phyloP scores from a whole-genome alignment of 2,888 invertebrate species.

The Graphium colonna region DNA sequence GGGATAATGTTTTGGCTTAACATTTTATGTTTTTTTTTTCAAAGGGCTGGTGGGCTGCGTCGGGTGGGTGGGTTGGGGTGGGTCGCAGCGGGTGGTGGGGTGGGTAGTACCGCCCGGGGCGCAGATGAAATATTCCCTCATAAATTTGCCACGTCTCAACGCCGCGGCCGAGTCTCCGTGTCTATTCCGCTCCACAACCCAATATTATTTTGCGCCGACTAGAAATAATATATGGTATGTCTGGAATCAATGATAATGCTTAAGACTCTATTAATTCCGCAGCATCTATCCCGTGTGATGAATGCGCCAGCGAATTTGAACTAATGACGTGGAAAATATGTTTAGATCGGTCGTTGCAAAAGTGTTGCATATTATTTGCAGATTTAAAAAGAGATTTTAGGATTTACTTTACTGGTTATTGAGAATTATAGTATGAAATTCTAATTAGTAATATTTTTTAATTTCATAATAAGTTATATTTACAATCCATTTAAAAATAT shows the following conservation, averaged over 20 bases:
- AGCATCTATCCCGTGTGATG: conserved; percentile 4
- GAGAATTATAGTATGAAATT: too few relatives aligned
- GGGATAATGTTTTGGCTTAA: too few relatives aligned
- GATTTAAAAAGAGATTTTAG: too few relatives aligned
- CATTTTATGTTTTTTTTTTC: too few relatives aligned
- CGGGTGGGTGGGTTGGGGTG: neutral
- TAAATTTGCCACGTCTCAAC: conserved; percentile 61
- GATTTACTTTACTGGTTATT: too few relatives aligned
- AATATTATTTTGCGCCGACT: conserved; percentile 4
- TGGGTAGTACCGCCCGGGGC: conserved; percentile 41
- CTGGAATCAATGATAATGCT: conserved; percentile 12
- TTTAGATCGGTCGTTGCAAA: neutral
- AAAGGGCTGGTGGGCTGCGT: too few relatives aligned
- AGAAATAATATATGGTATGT: conserved; percentile 9
- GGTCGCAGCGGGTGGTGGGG: conserved; percentile 30
- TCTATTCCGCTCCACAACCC: conserved; percentile 28
- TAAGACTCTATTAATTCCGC: conserved; percentile 9
- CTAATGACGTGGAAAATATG: neutral
- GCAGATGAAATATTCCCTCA: conserved; percentile 55
- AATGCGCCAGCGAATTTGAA: neutral
- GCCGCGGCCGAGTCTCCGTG: conserved; percentile 29
- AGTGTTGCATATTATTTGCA: too few relatives aligned
- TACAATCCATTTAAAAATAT: too few relatives aligned
- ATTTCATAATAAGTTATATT: too few relatives aligned
- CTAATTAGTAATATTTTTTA: too few relatives aligned